Percentiles rank a stretch among this genome's conserved stretches.
phyloP scores from a whole-genome alignment of 1,140 invertebrate genomes.

The Polypedilum pembai region DNA sequence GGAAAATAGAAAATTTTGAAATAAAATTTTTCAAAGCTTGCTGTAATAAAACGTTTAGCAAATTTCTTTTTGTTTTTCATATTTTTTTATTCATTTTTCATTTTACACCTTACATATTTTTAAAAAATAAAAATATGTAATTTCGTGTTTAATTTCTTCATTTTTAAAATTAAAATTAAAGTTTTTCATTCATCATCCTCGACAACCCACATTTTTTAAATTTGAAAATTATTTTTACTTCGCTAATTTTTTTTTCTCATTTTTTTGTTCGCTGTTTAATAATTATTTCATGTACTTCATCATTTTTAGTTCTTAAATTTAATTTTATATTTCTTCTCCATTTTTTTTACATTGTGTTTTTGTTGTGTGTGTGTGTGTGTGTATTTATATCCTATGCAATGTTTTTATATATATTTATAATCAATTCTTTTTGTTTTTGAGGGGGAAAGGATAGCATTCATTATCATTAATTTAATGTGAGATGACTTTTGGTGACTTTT shows the following conservation, averaged over 20 bases:
- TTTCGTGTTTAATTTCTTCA: background rate
- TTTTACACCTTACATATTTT: constrained; percentile 16
- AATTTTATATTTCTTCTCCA: background rate
- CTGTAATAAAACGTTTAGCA: background rate
- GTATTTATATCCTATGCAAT: constrained; percentile 13
- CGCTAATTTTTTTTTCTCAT: constrained; percentile 13
- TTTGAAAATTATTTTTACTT: constrained; percentile 20
- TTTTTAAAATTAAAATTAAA: constrained; percentile 14
- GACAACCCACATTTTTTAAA: background rate
- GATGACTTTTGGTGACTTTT: background rate
- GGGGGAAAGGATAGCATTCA: constrained; percentile 1
- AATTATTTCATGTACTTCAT: constrained; percentile 16
- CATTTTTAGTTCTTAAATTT: constrained; percentile 12
- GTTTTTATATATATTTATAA: background rate
- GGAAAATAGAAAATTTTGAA: too few relatives aligned
- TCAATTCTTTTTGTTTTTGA: background rate
- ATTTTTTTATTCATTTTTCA: constrained; percentile 8
- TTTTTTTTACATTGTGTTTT: constrained; percentile 19
- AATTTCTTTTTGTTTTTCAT: background rate
- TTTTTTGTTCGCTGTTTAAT: constrained; percentile 12
- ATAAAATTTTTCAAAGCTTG: too few relatives aligned
- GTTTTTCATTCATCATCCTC: background rate
- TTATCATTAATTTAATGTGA: background rate
- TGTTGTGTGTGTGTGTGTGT: background rate
- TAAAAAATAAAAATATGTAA: constrained; percentile 14